phyloP scores from a whole-genome alignment of 2,113 vertebrate species.

The Myanophis thanlyinensis region DNA sequence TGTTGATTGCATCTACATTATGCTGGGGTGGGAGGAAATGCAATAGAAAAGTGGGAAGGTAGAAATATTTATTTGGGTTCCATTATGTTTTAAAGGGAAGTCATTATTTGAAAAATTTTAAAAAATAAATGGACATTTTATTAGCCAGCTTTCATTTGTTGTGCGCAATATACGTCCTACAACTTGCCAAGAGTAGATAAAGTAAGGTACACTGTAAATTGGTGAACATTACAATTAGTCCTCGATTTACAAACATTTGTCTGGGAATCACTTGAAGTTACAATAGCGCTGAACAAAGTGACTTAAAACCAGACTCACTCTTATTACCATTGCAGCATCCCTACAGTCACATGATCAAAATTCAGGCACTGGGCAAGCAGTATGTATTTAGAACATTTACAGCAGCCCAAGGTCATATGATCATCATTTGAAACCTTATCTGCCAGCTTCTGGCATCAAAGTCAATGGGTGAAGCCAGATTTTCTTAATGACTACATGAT shows the following conservation, averaged over 20 bases:
- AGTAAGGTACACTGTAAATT: background rate
- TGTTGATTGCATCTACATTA: constrained; percentile 57
- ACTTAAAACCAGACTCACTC: background rate
- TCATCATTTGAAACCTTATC: background rate
- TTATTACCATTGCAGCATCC: background rate
- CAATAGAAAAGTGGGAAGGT: constrained; percentile 10
- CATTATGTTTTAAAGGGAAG: constrained; percentile 1
- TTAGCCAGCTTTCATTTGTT: background rate
- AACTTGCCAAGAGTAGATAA: background rate
- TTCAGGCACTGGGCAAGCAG: background rate
- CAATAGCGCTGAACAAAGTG: background rate
- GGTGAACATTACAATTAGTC: background rate
- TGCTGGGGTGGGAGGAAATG: constrained; percentile 23
- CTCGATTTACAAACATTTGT: background rate
- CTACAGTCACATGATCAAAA: background rate
- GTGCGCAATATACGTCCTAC: background rate
- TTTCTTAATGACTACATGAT: background rate
- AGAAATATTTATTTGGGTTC: constrained; percentile 35
- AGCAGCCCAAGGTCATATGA: background rate
- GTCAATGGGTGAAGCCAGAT: background rate
- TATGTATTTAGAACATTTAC: background rate
- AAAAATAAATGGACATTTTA: background rate
- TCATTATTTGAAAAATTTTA: background rate
- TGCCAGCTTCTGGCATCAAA: background rate
- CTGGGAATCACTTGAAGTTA: background rate